Evolutionary conservation across 2,113 vertebrate genomes (phyloP).

Genomic region (Chloropsis cyanopogon): DNA sequence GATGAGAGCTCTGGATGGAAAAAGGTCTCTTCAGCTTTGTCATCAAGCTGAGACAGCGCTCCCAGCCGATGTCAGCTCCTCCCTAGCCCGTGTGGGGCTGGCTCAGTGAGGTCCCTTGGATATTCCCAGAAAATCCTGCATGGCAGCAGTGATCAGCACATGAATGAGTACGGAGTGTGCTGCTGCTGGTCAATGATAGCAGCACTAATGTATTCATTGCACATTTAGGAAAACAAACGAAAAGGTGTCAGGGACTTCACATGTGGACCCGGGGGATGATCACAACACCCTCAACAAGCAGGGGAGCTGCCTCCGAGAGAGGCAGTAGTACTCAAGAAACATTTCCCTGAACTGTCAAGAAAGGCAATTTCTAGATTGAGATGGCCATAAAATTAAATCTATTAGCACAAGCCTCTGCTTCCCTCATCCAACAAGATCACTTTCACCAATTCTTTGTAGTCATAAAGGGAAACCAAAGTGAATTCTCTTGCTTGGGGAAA

Average conservation of each 20-base stretch:
- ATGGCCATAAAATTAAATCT: not conserved
- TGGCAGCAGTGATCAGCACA: not conserved
- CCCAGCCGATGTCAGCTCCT: not conserved
- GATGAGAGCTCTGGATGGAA: not conserved
- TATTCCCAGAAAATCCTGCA: not conserved
- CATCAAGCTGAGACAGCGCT: not conserved
- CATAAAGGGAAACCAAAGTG: not conserved
- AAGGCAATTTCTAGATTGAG: not conserved
- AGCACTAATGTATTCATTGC: not conserved
- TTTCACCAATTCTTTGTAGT: not conserved
- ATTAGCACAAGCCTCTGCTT: not conserved
- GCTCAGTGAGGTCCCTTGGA: not conserved
- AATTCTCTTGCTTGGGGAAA: not conserved
- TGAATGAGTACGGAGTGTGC: not conserved
- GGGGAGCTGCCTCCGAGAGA: not conserved
- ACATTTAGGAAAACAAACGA: not conserved
- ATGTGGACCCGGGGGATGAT: rapidly evolving
- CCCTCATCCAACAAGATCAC: not conserved
- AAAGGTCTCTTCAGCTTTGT: not conserved
- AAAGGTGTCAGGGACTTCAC: not conserved
- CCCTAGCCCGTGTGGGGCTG: rapidly evolving
- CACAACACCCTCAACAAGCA: not conserved
- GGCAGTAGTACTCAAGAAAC: not conserved
- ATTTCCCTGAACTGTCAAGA: not conserved
- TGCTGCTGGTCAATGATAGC: not conserved